phyloP scores from a whole-genome alignment of 2,888 invertebrate species.

The Meteorus colon region DNA sequence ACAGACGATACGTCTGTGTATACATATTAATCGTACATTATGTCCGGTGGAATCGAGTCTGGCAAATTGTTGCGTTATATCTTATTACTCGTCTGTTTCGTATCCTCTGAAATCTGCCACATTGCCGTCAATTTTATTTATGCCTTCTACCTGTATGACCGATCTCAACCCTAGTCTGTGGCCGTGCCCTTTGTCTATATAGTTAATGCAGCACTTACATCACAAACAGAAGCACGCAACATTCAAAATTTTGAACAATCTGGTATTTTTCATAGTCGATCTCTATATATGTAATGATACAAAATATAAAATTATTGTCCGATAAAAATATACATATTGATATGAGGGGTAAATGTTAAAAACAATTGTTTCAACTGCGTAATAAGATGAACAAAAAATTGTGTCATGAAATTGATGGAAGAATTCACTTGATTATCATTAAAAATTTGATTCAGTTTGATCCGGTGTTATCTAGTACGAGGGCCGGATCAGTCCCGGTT shows the following conservation, averaged over 20 bases:
- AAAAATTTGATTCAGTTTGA: background rate
- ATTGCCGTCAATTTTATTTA: no score
- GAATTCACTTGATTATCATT: background rate
- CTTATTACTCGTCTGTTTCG: background rate
- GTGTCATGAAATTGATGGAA: no score
- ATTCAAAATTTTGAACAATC: conserved; percentile 1
- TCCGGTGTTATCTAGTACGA: conserved; percentile 18
- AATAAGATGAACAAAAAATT: no score
- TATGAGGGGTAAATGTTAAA: no score
- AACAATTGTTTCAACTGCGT: no score
- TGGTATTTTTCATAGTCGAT: no score
- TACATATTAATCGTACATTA: background rate
- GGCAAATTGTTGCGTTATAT: background rate
- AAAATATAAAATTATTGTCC: no score
- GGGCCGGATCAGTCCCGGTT: conserved; percentile 33
- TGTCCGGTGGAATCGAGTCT: conserved; percentile 10
- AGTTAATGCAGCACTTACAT: background rate
- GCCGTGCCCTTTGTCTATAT: background rate
- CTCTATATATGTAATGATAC: no score
- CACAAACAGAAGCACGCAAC: background rate
- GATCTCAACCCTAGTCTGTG: background rate
- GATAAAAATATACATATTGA: no score
- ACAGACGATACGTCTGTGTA: background rate
- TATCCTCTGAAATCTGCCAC: background rate
- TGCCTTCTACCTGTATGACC: background rate